These are phyloP conservation scores for Episyrphus balteatus DNA, from an alignment of 1,140 invertebrate genomes.

Conservation along the genomic window DNA sequence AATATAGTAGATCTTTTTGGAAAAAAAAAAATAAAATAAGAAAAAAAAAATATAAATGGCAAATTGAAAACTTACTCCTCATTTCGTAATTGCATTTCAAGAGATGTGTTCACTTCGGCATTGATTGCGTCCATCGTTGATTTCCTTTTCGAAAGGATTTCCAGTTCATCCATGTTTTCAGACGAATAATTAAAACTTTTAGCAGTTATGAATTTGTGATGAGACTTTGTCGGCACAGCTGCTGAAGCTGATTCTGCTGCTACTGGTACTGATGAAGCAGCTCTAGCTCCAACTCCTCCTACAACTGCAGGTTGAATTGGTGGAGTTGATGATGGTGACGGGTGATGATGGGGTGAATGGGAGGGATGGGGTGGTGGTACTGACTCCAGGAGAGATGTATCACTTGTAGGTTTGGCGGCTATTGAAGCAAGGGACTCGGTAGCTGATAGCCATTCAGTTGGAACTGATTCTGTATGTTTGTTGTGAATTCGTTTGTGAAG, in stretches of 20 bases:
- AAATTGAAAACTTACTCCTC: conserved; percentile 19
- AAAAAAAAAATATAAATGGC: too few species aligned
- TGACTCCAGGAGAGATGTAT: background rate
- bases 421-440: background rate
- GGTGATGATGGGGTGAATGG: too few species aligned
- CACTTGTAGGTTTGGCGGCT: background rate
- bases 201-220: background rate
- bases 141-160: conserved; percentile 4
- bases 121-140: conserved; percentile 4
- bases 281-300: background rate
- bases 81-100: conserved; percentile 14
- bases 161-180: conserved; percentile 8
- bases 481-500: too few species aligned
- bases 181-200: conserved; percentile 19
- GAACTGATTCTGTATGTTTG: background rate
- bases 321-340: too few species aligned
- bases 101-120: conserved; percentile 3
- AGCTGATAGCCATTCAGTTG: background rate
- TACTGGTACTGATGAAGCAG: conserved; percentile 2
- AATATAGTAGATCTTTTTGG: too few species aligned
- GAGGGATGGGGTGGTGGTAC: too few species aligned
- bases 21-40: too few species aligned
- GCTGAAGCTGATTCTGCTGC: conserved; percentile 9
- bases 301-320: background rate
- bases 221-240: conserved; percentile 4